Percentiles rank a stretch among this genome's conserved stretches.
Conservation (phyloP, 2,797 vertebrate genomes). For the Danio choprae region DNA sequence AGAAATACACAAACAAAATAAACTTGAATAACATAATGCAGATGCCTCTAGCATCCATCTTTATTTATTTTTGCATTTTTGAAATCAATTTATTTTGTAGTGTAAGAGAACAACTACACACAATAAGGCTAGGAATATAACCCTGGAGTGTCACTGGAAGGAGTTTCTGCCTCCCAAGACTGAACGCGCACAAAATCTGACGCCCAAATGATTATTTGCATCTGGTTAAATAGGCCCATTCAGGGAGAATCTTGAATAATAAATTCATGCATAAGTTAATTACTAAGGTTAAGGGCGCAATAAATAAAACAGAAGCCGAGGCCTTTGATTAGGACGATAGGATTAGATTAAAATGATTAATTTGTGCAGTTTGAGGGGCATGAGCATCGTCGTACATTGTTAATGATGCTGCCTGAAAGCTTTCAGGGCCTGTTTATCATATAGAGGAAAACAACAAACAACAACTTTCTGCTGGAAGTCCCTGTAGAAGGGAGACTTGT, state of each 20-base stretch:
- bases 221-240: conserved; percentile 65
- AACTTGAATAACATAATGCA: conserved; percentile 4
- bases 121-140: background rate
- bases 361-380: conserved; percentile 65
- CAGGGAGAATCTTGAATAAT: conserved; percentile 62
- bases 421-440: conserved; percentile 52
- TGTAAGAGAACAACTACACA: conserved; percentile 3
- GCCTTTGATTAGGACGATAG: conserved; percentile 61
- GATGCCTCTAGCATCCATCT: background rate
- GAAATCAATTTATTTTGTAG: background rate
- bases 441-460: conserved; percentile 56
- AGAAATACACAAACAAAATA: background rate
- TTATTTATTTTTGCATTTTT: no score
- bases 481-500: conserved; percentile 25
- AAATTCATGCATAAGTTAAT: conserved; percentile 69
- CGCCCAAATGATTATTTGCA: conserved; percentile 63
- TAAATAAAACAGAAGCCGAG: conserved; percentile 68
- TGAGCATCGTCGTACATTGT: conserved; percentile 64
- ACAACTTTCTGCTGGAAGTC: conserved; percentile 52
- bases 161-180: conserved; percentile 31
- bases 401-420: conserved; percentile 67
- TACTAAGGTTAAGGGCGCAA: conserved; percentile 67
- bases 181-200: conserved; percentile 50
- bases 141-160: conserved; percentile 28
- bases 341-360: conserved; percentile 72